phyloP scores from a whole-genome alignment of 2,797 vertebrate species.

The Pipistrellus pygmaeus region DNA sequence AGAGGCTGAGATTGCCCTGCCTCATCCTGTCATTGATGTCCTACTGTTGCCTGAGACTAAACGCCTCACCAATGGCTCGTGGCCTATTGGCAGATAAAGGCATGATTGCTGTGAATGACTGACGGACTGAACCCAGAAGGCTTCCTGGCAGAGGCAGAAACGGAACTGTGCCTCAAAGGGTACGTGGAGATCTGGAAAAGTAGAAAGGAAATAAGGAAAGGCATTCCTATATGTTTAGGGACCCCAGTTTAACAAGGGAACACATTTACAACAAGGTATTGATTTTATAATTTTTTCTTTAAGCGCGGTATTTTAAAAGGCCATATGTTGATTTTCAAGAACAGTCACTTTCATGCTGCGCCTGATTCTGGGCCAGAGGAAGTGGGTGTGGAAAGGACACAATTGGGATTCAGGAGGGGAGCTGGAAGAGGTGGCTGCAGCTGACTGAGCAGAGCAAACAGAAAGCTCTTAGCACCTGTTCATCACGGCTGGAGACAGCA shows the following conservation, averaged over 20 bases:
- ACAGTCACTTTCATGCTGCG: neutral
- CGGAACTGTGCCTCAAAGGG: neutral
- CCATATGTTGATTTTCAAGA: neutral
- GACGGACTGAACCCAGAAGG: neutral
- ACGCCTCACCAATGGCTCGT: neutral
- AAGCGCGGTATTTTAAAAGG: neutral
- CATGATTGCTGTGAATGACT: neutral
- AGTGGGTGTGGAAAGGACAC: neutral
- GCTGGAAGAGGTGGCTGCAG: neutral
- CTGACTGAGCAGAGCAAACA: neutral
- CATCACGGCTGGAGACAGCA: neutral
- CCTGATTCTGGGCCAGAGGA: neutral
- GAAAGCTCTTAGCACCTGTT: neutral
- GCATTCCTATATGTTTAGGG: neutral
- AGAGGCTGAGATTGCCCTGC: neutral
- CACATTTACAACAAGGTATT: neutral
- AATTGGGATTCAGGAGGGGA: neutral
- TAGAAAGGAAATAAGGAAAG: neutral
- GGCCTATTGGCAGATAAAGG: neutral
- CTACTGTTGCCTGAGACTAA: neutral
- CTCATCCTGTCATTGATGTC: neutral
- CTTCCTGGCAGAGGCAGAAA: neutral
- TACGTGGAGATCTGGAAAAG: neutral
- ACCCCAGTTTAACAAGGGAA: neutral
- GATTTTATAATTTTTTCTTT: neutral